A percentile compares a stretch with the other conserved stretches of the same genome.
Conservation (phyloP, 2,113 vertebrate species). For the Xenopus laevis region DNA sequence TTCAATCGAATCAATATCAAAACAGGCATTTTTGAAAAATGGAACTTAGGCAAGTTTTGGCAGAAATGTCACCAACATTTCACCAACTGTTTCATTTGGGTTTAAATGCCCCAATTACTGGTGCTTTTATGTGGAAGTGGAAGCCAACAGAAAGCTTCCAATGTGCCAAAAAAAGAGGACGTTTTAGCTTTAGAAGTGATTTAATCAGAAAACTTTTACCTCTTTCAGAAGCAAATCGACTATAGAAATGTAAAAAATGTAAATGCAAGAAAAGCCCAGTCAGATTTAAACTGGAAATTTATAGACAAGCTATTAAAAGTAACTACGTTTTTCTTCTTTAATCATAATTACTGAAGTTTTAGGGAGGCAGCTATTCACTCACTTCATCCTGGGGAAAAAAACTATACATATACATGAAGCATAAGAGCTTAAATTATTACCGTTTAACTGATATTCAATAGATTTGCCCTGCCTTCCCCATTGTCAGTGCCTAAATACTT, state of each 20-base stretch:
- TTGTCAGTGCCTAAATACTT: slow-evolving; percentile 98
- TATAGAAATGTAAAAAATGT: not conserved
- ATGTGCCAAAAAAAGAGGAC: no score
- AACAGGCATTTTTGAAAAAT: no score
- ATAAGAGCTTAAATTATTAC: slow-evolving; percentile 92
- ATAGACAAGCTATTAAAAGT: slow-evolving; percentile 73
- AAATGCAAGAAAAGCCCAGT: not conserved
- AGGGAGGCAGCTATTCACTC: slow-evolving; percentile 67
- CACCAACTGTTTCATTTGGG: no score
- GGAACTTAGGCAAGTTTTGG: no score
- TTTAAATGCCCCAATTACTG: no score
- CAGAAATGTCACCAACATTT: no score
- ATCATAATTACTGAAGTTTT: slow-evolving; percentile 75
- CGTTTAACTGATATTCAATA: slow-evolving; percentile 99
- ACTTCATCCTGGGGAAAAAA: slow-evolving; percentile 68
- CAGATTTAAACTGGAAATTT: slow-evolving; percentile 63
- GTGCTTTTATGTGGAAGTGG: no score
- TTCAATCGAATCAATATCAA: no score
- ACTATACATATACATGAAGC: slow-evolving; percentile 77
- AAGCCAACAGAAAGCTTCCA: no score
- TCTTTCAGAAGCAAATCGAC: not conserved
- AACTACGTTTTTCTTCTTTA: slow-evolving; percentile 61
- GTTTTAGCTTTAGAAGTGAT: no score
- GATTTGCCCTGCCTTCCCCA: slow-evolving; percentile 92
- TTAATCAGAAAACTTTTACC: no score